phyloP scores from a whole-genome alignment of 2,888 invertebrate species.

The Pherbina coryleti region DNA sequence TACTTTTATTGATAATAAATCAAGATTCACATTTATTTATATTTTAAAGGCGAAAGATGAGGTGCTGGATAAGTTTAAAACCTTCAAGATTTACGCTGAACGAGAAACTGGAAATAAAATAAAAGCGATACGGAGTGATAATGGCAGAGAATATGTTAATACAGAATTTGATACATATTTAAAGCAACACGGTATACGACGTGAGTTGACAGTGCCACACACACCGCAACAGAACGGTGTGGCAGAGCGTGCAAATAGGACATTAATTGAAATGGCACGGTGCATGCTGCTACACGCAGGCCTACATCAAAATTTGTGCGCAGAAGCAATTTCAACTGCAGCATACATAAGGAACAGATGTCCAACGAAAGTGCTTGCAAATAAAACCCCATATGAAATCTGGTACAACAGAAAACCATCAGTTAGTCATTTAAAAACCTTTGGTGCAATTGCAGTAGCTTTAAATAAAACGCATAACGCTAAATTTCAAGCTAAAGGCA shows the following conservation, averaged over 20 bases:
- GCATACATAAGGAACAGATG: constrained; percentile 37
- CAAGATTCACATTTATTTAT: constrained; percentile 36
- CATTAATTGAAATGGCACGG: constrained; percentile 35
- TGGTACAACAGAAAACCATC: constrained; percentile 32
- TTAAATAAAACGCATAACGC: constrained; percentile 13
- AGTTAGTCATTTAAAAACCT: constrained; percentile 32
- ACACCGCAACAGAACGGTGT: constrained; percentile 35
- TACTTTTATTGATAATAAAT: constrained; percentile 43
- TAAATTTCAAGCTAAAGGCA: constrained; percentile 22
- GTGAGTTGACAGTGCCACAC: constrained; percentile 30
- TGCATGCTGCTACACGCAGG: constrained; percentile 25
- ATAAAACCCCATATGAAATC: constrained; percentile 11
- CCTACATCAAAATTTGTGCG: constrained; percentile 30
- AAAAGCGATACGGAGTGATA: constrained; percentile 36
- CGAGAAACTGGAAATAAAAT: constrained; percentile 35
- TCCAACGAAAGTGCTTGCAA: constrained; percentile 22
- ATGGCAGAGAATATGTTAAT: constrained; percentile 35
- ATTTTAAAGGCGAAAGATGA: constrained; percentile 40
- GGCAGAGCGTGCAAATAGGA: constrained; percentile 34
- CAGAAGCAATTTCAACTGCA: constrained; percentile 37
- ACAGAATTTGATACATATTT: constrained; percentile 30
- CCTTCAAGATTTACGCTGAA: constrained; percentile 37
- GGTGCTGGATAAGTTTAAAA: constrained; percentile 33
- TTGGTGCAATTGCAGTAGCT: constrained; percentile 38
- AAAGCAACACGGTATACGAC: constrained; percentile 29